Evolutionary conservation across 1,140 invertebrate species (phyloP), one percentile per base, ranked within the genome.

Genomic region (Drosophila asahinai): DNA sequence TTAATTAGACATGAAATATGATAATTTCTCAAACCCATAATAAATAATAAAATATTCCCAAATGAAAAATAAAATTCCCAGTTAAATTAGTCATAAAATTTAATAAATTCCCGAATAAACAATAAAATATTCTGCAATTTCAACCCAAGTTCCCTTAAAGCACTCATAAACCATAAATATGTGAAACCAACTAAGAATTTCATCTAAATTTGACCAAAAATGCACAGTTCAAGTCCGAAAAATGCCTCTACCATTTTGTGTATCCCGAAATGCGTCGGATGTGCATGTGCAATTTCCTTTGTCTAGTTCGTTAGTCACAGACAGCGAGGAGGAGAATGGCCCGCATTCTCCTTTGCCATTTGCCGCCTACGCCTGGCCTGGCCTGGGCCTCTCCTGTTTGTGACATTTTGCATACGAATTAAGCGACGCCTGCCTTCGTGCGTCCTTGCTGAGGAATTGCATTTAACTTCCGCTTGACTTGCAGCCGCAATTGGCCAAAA

Each of bases 351-450:
- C 22, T 3, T 3, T 25, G 12, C 0, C 22, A 19, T 19, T 42
- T 15, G 25, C 52, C 33, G 30, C 30, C 30, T 33, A 0, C 8
- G 30, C 30, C 36, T 30, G 3, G 30, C 30, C 36, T 30, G 3
- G 33, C 33, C 47, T 72, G 45, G 33, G 19, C 19, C 19, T 22
- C 19, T 22, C 33, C 47, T 73, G 45, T 45, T 60, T 72, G 45
- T 43, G 70, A 52, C 70, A 72, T 73, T 72, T 72, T 60, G 66
- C 70, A 73, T 72, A 25, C 54, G 27, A 15, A 17, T 47, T 40
- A 48, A 43, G 17, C 17, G 40, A 17, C 5, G 54, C 14, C 36
- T 11, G 49, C 7, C 1, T 12, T n/a, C 5, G 49, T 30, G 27
- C 5, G 49, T 30, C 25, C 15, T 33, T 40, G 25, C 36, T 25